These are phyloP conservation scores for Nannoperca australis DNA, from an alignment of 2,797 vertebrate genomes.

Conservation along the genomic window DNA sequence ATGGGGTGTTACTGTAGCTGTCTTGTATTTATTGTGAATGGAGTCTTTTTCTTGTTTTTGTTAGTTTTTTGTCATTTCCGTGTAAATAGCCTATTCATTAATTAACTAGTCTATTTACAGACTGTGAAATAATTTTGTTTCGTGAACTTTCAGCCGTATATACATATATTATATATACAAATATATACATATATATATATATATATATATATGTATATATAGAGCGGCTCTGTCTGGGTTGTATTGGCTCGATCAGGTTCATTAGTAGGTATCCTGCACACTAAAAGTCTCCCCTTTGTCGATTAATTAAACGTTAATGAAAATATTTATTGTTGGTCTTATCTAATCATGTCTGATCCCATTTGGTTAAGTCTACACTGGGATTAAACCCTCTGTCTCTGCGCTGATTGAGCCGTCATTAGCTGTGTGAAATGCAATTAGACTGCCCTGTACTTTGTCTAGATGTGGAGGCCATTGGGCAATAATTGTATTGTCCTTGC, in stretches of 20 bases:
- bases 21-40: neutral
- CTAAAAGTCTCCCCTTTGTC: neutral
- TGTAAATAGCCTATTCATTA: neutral
- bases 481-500: conserved; percentile 53
- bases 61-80: accelerated
- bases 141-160: neutral
- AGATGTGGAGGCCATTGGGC: conserved; percentile 41
- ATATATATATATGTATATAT: no score
- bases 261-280: neutral
- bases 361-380: conserved; percentile 60
- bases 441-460: conserved; percentile 52
- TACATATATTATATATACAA: no score
- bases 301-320: conserved; percentile 49
- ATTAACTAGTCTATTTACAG: neutral
- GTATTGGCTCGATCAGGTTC: neutral
- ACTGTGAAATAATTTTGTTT: neutral
- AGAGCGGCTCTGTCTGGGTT: no score
- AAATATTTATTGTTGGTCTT: conserved; percentile 51
- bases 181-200: no score
- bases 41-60: neutral
- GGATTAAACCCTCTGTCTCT: conserved; percentile 50
- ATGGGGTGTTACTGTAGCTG: neutral
- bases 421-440: conserved; percentile 75
- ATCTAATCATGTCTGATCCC: conserved; percentile 79
- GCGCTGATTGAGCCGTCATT: conserved; percentile 56